Evolutionary conservation across 2,888 invertebrate genomes (phyloP).

Genomic region (Phytoseiulus persimilis): DNA sequence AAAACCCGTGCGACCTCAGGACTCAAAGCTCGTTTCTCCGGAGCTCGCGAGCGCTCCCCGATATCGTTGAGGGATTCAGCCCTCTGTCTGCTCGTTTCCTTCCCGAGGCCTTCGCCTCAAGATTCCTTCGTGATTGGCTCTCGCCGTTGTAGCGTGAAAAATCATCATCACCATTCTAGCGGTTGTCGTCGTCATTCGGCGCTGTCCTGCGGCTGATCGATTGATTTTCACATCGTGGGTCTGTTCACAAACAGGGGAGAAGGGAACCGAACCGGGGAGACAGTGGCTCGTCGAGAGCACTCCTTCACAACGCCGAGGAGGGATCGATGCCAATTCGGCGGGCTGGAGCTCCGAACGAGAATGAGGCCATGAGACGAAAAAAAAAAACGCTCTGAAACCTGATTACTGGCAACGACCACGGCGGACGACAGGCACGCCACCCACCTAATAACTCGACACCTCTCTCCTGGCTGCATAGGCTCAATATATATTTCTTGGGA

Average conservation of each 20-base stretch:
- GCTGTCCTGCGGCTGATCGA: background rate
- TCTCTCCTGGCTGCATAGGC: no score
- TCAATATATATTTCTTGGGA: background rate
- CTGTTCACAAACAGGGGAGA: background rate
- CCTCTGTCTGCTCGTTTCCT: background rate
- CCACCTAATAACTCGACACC: constrained; percentile 5
- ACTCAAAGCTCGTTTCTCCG: background rate
- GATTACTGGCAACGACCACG: background rate
- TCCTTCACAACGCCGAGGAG: background rate
- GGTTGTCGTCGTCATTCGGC: background rate
- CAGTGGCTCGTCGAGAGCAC: background rate
- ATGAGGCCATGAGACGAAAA: background rate
- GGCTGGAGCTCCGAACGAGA: background rate
- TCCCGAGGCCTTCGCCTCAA: background rate
- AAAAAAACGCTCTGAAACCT: background rate
- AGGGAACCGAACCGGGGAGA: background rate
- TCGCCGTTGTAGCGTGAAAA: background rate
- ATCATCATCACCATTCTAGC: background rate
- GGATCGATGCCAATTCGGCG: background rate
- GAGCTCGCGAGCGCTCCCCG: background rate
- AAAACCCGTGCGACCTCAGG: background rate
- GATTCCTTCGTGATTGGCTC: background rate
- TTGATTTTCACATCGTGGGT: background rate
- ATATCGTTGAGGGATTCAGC: background rate
- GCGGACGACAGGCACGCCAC: background rate